Base-by-base conservation (phyloP, 2,888 invertebrate species). In the Agapostemon virescens region DNA sequence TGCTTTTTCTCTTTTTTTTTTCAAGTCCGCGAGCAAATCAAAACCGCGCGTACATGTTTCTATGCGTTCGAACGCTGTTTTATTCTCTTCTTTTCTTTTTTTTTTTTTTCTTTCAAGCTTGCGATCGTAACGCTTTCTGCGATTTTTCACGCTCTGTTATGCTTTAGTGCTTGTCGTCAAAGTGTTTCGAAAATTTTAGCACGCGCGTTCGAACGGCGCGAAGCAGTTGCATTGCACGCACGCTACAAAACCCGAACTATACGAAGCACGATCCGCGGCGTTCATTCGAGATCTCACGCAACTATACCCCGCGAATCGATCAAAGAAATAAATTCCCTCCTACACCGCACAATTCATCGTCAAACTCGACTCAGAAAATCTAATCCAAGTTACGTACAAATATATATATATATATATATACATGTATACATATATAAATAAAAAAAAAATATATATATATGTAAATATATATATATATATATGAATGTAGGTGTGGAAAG, bases 221-320 rank as follows among this genome's bases (percentile, higher is more conserved):
- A 91, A 91, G 89, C 89, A 30, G 61, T 33, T 30, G 30, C 36
- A 36, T n/a, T 36, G 26, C 88, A 86, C 88, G 86, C 83, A 88
- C 87, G 85, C 88, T 45, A 69, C 45, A n/a, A n/a, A n/a, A n/a
- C n/a, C n/a, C n/a, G n/a, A n/a, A n/a, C n/a, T n/a, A n/a, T n/a
- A n/a, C 85, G 83, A 88, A 88, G 71, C 86, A 87, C 74, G 83
- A 87, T 86, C 84, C 84, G 7, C 52, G 78, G n/a, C n/a, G n/a
- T n/a, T 85, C 86, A 85, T 85, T 76, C 83, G 83, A 89, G 86
- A 82, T 86, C n/a, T 88, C 81, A 86, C 84, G 85, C 87, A 88
- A 87, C 88, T 90, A 90, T 87, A n/a, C 88, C 87, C 88, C 84
- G 89, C 85, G 77, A 69, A 81, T 71, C 78, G 68, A 83, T 40